phyloP scores from a whole-genome alignment of 2,888 invertebrate genomes.

The Carpatolechia fugitivella region DNA sequence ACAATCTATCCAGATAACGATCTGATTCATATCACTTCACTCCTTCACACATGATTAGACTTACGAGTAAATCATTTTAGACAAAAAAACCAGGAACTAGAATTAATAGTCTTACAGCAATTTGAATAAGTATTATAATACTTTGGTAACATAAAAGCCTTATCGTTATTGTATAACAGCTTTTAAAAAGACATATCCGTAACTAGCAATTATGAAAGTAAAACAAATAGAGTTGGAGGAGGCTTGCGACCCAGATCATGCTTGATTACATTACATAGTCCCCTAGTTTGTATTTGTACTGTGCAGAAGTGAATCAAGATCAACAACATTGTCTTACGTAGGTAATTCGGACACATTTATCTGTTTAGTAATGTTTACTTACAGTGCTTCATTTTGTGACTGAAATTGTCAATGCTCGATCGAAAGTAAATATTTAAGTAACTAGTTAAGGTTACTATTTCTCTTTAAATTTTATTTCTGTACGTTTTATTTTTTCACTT shows the following conservation, averaged over 20 bases:
- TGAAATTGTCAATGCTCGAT: no score
- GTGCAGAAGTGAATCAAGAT: constrained; percentile 6
- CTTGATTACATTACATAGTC: not conserved
- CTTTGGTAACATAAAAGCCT: not conserved
- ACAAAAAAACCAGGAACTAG: constrained; percentile 39
- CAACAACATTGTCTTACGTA: constrained; percentile 7
- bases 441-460: no score
- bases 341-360: not conserved
- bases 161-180: constrained; percentile 7
- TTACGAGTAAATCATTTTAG: constrained; percentile 13
- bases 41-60: constrained; percentile 22
- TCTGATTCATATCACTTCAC: constrained; percentile 18
- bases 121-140: not conserved
- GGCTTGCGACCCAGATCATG: constrained; percentile 5
- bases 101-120: constrained; percentile 9
- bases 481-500: no score
- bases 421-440: no score
- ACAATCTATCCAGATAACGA: constrained; percentile 27
- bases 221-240: constrained; percentile 5
- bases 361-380: not conserved
- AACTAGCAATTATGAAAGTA: constrained; percentile 1
- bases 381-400: not conserved
- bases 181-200: constrained; percentile 5
- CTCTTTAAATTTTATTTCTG: no score
- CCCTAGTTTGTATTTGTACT: not conserved